Evolutionary conservation across 1,140 invertebrate genomes (phyloP).

Genomic region (Lanistes nyassanus): DNA sequence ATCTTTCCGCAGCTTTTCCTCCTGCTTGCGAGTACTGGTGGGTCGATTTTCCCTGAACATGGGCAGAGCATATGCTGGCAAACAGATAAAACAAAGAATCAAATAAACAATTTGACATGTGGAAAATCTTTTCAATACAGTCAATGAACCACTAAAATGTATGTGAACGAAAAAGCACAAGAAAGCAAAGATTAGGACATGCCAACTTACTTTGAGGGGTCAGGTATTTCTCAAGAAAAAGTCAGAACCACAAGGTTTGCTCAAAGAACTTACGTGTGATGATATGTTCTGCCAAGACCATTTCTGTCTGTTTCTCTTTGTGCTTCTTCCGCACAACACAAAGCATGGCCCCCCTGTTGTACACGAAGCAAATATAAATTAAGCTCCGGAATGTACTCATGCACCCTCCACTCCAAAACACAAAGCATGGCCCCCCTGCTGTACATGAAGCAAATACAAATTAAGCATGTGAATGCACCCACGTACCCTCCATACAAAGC

Average conservation of each 20-base stretch:
- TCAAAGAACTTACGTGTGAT: slow-evolving; percentile 80
- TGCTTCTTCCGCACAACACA: slow-evolving; percentile 84
- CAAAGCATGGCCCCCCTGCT: slow-evolving; percentile 89
- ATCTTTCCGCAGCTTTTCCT: slow-evolving; percentile 93
- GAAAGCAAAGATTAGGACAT: too few relatives aligned
- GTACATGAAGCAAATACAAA: slow-evolving; percentile 23
- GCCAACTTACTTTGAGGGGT: too few relatives aligned
- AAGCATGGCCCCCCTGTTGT: slow-evolving; percentile 83
- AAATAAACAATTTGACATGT: too few relatives aligned
- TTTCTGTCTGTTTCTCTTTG: slow-evolving; percentile 72
- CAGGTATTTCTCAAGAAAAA: background rate
- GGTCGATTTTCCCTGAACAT: slow-evolving; percentile 93
- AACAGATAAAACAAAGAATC: background rate
- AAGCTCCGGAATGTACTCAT: too few relatives aligned
- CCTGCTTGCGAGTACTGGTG: slow-evolving; percentile 87
- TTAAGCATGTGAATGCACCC: too few relatives aligned
- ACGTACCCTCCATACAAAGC: too few relatives aligned
- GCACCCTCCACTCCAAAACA: too few relatives aligned
- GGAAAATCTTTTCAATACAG: too few relatives aligned
- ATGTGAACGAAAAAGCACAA: too few relatives aligned
- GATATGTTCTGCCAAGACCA: slow-evolving; percentile 91
- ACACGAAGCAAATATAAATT: slow-evolving; percentile 22
- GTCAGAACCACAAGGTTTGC: background rate
- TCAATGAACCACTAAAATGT: too few relatives aligned
- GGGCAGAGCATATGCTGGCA: slow-evolving; percentile 87